phyloP scores from a whole-genome alignment of 2,113 vertebrate species.

The Taxidea taxus region DNA sequence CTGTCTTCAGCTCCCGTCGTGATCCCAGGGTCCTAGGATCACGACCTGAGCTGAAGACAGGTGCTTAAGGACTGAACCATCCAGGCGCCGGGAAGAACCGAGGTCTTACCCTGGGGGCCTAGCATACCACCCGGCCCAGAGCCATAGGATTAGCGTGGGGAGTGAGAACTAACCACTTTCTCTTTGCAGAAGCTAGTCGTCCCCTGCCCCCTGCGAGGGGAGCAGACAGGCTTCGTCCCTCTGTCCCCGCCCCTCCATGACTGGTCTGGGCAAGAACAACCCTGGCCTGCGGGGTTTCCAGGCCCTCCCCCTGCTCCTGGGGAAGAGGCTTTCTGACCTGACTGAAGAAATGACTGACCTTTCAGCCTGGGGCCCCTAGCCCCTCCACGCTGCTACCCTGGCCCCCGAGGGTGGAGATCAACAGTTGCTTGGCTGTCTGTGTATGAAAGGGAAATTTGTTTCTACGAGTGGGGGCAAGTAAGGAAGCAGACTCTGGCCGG shows the following conservation, averaged over 20 bases:
- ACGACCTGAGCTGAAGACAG: no score
- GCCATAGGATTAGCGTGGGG: background rate
- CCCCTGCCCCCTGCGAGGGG: rapidly evolving
- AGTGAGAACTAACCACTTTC: background rate
- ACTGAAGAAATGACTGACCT: no score
- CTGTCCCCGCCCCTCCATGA: background rate
- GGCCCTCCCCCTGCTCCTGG: background rate
- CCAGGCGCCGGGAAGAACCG: background rate
- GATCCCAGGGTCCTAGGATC: no score
- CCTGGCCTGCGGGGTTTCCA: no score
- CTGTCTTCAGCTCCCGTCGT: no score
- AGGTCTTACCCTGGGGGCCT: background rate
- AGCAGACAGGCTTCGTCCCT: rapidly evolving
- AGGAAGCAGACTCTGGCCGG: background rate
- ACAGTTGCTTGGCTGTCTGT: background rate
- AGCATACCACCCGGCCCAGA: background rate
- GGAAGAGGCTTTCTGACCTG: background rate
- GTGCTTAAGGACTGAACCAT: rapidly evolving
- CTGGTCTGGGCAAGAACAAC: background rate
- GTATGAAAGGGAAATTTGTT: background rate
- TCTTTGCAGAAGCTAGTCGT: background rate
- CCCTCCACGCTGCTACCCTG: background rate
- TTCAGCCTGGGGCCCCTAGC: background rate
- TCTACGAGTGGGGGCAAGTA: background rate
- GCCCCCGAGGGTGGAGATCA: rapidly evolving